Percentiles rank a stretch among this genome's conserved stretches.
Conservation (phyloP, 2,888 invertebrate genomes). For the Ernsta delagoae region DNA sequence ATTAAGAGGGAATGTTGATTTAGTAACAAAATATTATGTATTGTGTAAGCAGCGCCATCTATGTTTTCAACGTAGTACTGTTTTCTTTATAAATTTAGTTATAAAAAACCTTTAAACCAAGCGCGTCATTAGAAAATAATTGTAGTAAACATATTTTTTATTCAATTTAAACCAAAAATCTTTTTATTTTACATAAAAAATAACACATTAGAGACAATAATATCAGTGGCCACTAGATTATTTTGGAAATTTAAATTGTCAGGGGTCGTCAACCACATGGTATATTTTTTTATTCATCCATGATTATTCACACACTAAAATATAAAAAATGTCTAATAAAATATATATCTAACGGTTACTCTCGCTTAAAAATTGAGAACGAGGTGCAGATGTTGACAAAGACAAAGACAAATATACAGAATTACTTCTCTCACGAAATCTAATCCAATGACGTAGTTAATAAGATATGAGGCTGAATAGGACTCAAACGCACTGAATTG, state of each 20-base stretch:
- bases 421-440: no score
- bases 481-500: no score
- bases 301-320: constrained; percentile 7
- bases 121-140: no score
- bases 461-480: no score
- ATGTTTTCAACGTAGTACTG: no score
- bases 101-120: no score
- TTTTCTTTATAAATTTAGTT: no score
- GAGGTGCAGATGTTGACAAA: constrained; percentile 6
- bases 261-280: constrained; percentile 37
- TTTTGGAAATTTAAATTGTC: constrained; percentile 39
- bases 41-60: not conserved
- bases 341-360: constrained; percentile 3
- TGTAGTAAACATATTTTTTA: no score
- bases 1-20: constrained; percentile 11
- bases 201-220: constrained; percentile 38
- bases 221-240: constrained; percentile 37
- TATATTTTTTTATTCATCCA: constrained; percentile 12
- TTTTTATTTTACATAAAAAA: constrained; percentile 37
- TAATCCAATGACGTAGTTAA: no score
- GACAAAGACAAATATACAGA: no score
- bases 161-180: constrained; percentile 2
- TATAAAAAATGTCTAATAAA: constrained; percentile 4
- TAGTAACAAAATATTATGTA: not conserved
- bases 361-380: constrained; percentile 6